phyloP scores from a whole-genome alignment of 2,888 invertebrate genomes.

The Drosophila lutescens region DNA sequence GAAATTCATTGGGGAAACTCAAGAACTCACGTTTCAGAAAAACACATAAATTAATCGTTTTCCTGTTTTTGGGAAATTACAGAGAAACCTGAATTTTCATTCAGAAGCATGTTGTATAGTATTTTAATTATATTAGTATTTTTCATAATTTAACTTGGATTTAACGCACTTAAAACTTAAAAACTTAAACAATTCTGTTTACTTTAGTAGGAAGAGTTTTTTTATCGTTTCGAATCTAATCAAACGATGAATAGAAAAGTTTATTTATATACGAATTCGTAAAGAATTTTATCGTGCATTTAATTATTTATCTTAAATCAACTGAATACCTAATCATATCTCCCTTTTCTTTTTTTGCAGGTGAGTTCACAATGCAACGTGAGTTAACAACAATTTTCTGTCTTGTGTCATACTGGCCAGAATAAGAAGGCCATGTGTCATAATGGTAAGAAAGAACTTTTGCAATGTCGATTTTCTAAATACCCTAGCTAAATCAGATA shows the following conservation, averaged over 20 bases:
- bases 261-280: constrained; percentile 15
- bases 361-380: constrained; percentile 51
- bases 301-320: constrained; percentile 16
- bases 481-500: neutral
- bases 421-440: constrained; percentile 35
- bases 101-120: neutral
- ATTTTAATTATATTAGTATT: too few relatives aligned
- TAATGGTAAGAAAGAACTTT: constrained; percentile 10
- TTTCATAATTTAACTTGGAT: neutral
- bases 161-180: neutral
- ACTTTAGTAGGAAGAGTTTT: too few relatives aligned
- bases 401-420: constrained; percentile 27
- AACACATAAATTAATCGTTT: neutral
- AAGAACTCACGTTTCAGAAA: neutral
- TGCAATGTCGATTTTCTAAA: neutral
- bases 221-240: constrained; percentile 11
- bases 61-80: too few relatives aligned
- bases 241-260: neutral
- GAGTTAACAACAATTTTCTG: neutral
- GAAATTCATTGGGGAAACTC: neutral
- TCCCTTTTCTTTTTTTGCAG: constrained; percentile 50
- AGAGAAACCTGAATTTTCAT: neutral
- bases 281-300: constrained; percentile 19
- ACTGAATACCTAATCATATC: constrained; percentile 11
- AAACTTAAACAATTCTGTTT: too few relatives aligned